phyloP scores from a whole-genome alignment of 2,113 vertebrate genomes.

The Semnornis frantzii region DNA sequence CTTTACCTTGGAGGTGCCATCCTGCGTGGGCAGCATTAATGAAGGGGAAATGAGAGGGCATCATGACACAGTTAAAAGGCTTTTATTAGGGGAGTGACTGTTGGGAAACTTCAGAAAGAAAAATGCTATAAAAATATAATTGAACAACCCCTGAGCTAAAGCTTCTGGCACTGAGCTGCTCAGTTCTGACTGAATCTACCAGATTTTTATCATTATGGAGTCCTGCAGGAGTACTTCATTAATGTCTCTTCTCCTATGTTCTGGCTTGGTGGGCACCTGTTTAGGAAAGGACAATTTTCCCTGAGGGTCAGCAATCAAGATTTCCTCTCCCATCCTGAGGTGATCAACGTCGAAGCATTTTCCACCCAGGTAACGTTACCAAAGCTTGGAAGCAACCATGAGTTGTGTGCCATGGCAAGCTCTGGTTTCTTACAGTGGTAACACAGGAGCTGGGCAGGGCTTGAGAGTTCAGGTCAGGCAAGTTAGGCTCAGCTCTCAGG shows the following conservation, averaged over 20 bases:
- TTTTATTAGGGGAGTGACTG: background rate
- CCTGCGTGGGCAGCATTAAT: background rate
- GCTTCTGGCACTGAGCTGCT: background rate
- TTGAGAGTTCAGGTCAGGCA: background rate
- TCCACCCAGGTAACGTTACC: constrained; percentile 86
- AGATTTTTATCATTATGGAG: background rate
- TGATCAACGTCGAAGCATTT: constrained; percentile 82
- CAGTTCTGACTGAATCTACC: background rate
- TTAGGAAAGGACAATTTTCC: constrained; percentile 85
- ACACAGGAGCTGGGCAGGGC: background rate
- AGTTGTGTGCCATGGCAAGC: background rate
- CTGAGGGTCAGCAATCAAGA: constrained; percentile 82
- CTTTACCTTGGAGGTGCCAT: background rate
- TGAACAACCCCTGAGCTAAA: background rate
- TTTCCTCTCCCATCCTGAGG: constrained; percentile 78
- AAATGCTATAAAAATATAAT: background rate
- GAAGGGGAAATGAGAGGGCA: background rate
- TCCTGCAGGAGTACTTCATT: background rate
- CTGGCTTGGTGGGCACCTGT: background rate
- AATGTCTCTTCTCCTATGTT: constrained; percentile 8
- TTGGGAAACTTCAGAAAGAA: background rate
- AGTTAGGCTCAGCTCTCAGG: background rate
- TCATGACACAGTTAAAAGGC: background rate
- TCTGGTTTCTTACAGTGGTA: background rate
- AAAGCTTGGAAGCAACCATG: background rate